phyloP scores from a whole-genome alignment of 1,140 invertebrate genomes.

The Atopsyche davidsoni region DNA sequence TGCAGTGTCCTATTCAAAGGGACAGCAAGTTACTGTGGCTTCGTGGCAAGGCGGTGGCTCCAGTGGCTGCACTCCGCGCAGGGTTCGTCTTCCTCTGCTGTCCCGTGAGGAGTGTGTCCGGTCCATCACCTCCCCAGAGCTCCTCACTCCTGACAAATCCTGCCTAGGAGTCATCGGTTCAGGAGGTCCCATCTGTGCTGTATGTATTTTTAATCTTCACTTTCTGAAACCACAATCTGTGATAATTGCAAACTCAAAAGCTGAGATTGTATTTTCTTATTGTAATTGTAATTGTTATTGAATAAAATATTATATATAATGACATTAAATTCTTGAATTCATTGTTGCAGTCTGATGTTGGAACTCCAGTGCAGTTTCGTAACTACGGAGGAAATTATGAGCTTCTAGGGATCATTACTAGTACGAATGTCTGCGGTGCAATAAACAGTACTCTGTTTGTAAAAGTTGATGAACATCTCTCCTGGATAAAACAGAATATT shows the following conservation, averaged over 20 bases:
- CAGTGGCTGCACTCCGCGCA: constrained; percentile 41
- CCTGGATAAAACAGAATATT: constrained; percentile 57
- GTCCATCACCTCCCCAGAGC: constrained; percentile 32
- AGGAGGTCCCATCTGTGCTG: constrained; percentile 42
- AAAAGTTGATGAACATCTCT: constrained; percentile 50
- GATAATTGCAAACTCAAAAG: constrained; percentile 5
- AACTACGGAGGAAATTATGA: constrained; percentile 43
- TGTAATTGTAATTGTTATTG: neutral
- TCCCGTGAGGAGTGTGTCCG: constrained; percentile 40
- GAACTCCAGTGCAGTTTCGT: constrained; percentile 44
- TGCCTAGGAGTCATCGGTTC: constrained; percentile 47
- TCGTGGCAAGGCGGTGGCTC: constrained; percentile 45
- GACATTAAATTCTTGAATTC: no score
- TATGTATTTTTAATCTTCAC: constrained; percentile 36
- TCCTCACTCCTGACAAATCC: constrained; percentile 45
- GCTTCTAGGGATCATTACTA: constrained; percentile 45
- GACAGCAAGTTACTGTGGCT: constrained; percentile 50
- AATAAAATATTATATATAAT: neutral
- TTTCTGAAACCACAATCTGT: constrained; percentile 4
- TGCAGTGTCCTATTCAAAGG: constrained; percentile 27
- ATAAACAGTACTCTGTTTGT: constrained; percentile 55
- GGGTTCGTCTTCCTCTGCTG: constrained; percentile 48
- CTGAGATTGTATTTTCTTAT: neutral
- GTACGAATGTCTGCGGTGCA: constrained; percentile 40
- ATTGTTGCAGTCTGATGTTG: constrained; percentile 46